Evolutionary conservation across 2,888 invertebrate species (phyloP), one percentile per base, ranked within the genome.

Genomic region (Acronicta psi): DNA sequence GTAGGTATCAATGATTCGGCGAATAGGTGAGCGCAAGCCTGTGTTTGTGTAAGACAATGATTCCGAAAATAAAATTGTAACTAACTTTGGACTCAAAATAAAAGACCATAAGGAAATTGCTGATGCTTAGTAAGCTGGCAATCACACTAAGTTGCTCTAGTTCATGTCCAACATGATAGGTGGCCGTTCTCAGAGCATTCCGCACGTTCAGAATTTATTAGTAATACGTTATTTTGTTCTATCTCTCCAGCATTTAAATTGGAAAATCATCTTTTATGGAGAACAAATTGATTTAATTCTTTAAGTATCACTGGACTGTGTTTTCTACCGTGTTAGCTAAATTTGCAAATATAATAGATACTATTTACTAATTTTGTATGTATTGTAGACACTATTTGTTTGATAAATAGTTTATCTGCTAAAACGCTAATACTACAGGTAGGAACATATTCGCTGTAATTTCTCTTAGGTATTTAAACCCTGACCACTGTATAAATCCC

Each of bases 171-270:
- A 46, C 59, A 44, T 60, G 58, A 71, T 56, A 63, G 72, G 75
- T 75, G 72, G 72, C 71, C 62, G 53, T 59, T 67, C 62, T 60
- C 72, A 71, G 31, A 51, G 58, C 68, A 73, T 67, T 68, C 68
- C 50, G 37, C 62, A 34, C 41, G 67, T 43, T 52, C 18, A 51
- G 47, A 60, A 63, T 73, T 71, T 75, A 71, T 60, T 65, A 60
- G 51, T 54, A 42, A 67, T 60, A 54, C 60, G 57, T 63, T 67
- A 58, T 72, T 62, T 57, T 36, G 55, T n/a, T 16, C 29, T 58
- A 45, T 61, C 36, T 50, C 69, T 59, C 46, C 41, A 59, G 73
- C 44, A 75, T 71, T 66, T 56, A 46, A 71, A 67, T 47, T 38
- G 40, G 47, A 56, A 43, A 2, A n/a, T n/a, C n/a, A n/a, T n/a